These are phyloP conservation scores for Macrocentrus cingulum DNA, from an alignment of 1,140 invertebrate genomes.

Conservation along the genomic window DNA sequence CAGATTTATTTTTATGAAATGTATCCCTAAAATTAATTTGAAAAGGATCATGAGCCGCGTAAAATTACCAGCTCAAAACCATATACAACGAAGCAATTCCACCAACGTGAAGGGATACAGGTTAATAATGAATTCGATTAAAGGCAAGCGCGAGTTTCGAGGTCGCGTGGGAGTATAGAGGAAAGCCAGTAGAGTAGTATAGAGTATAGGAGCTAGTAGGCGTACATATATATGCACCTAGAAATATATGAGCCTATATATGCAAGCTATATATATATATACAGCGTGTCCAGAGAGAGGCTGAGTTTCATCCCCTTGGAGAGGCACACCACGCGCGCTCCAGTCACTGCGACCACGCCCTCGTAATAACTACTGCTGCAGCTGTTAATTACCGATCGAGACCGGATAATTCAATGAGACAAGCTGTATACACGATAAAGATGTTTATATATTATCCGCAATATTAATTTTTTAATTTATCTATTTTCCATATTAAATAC, in stretches of 20 bases:
- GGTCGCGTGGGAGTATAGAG: not conserved
- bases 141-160: conserved; percentile 1
- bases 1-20: too few species aligned
- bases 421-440: not conserved
- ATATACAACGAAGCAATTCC: not conserved
- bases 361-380: conserved; percentile 13
- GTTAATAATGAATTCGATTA: conserved; percentile 7
- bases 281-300: too few species aligned
- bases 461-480: not conserved
- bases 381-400: conserved; percentile 12
- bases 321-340: too few species aligned
- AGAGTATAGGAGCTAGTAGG: not conserved
- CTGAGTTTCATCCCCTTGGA: too few species aligned
- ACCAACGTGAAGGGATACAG: not conserved
- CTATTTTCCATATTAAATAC: not conserved
- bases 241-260: too few species aligned
- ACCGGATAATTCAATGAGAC: conserved; percentile 20
- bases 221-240: too few species aligned
- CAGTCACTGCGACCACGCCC: conserved; percentile 12
- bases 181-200: not conserved
- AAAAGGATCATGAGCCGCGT: not conserved
- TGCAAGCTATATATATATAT: too few species aligned
- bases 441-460: too few species aligned
- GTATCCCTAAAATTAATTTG: not conserved
- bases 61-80: not conserved